A percentile compares a stretch with the other conserved stretches of the same genome.
phyloP scores from a whole-genome alignment of 2,888 invertebrate genomes.

The Magallana nippona region DNA sequence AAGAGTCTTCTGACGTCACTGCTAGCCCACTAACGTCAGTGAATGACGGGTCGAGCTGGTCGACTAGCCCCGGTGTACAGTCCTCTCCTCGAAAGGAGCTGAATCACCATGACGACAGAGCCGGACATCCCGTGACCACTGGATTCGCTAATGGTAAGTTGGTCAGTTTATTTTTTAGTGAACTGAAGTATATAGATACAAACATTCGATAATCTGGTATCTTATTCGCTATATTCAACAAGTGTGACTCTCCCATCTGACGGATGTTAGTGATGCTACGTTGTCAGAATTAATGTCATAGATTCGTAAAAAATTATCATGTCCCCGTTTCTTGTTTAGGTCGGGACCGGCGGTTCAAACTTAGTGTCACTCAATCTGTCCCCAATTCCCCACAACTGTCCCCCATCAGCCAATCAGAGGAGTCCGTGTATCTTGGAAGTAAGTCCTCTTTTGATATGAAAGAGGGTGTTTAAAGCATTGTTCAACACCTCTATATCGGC shows the following conservation, averaged over 20 bases:
- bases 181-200: too few relatives aligned
- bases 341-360: constrained; percentile 21
- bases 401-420: constrained; percentile 37
- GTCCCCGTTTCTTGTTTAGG: constrained; percentile 30
- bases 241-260: too few relatives aligned
- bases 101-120: constrained; percentile 3
- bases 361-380: constrained; percentile 41
- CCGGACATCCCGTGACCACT: neutral
- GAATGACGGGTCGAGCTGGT: constrained; percentile 47
- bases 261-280: too few relatives aligned
- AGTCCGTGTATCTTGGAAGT: constrained; percentile 37
- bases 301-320: neutral
- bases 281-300: too few relatives aligned
- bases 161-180: too few relatives aligned
- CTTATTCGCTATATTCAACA: too few relatives aligned
- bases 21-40: constrained; percentile 45
- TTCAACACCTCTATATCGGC: too few relatives aligned
- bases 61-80: constrained; percentile 44
- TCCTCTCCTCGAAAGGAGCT: constrained; percentile 37
- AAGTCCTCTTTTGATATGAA: neutral
- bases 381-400: constrained; percentile 47
- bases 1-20: constrained; percentile 50
- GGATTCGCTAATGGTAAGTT: neutral
- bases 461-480: too few relatives aligned
- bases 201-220: too few relatives aligned